A percentile compares a stretch with the other conserved stretches of the same genome.
Conservation (phyloP, 2,888 invertebrate species). For the Deroplatys truncata region DNA sequence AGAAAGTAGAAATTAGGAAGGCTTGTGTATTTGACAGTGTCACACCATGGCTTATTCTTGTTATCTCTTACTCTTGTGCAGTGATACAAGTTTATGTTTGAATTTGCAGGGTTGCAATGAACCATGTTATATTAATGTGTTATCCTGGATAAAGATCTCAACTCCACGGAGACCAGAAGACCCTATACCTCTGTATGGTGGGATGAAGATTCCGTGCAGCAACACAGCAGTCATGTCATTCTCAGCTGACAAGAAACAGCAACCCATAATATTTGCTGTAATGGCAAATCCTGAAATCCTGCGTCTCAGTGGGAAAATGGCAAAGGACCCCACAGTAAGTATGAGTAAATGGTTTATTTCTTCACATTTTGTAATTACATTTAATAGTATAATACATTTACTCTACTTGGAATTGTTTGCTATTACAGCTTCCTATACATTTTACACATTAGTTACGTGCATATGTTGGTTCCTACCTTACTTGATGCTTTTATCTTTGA, state of each 20-base stretch:
- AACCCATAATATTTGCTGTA: conserved; percentile 64
- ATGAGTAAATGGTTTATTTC: not conserved
- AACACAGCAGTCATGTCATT: not conserved
- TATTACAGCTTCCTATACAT: too few species aligned
- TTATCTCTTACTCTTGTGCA: too few species aligned
- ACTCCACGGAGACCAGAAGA: conserved; percentile 62
- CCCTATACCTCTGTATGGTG: conserved; percentile 66
- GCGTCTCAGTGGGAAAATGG: conserved; percentile 64
- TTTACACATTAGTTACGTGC: too few species aligned
- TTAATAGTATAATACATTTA: too few species aligned
- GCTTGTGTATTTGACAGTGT: too few species aligned
- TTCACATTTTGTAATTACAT: not conserved
- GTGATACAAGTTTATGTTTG: not conserved
- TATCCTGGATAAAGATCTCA: conserved; percentile 69
- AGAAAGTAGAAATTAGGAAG: too few species aligned
- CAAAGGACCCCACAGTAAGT: conserved; percentile 56
- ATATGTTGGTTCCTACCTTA: too few species aligned
- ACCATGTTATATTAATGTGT: conserved; percentile 55
- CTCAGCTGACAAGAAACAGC: conserved; percentile 38
- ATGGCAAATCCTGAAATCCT: conserved; percentile 70
- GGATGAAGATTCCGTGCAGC: conserved; percentile 62
- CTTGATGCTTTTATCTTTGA: too few species aligned
- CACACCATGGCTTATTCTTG: too few species aligned
- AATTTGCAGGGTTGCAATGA: conserved; percentile 38
- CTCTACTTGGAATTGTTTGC: too few species aligned